Conservation (phyloP, 1,140 invertebrate species). For the Neodiprion virginianus region DNA sequence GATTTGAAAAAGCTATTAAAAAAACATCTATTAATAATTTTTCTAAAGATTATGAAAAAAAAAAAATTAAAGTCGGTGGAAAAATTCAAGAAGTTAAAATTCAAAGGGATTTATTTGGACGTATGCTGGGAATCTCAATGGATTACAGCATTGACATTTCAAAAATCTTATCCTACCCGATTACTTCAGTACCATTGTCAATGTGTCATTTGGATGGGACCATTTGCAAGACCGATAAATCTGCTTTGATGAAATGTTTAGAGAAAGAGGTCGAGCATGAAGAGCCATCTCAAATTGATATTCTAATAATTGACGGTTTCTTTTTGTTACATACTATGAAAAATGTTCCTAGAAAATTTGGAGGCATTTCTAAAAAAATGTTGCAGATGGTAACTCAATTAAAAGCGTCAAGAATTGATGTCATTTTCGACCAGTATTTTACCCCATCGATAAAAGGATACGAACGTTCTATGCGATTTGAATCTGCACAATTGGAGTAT, state of each 20-base stretch:
- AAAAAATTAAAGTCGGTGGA: slow-evolving; percentile 26
- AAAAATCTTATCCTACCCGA: slow-evolving; percentile 34
- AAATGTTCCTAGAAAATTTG: slow-evolving; percentile 34
- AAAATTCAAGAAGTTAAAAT: slow-evolving; percentile 34
- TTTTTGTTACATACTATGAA: slow-evolving; percentile 31
- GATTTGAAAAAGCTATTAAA: slow-evolving; percentile 30
- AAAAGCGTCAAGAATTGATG: slow-evolving; percentile 23
- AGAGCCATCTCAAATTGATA: slow-evolving; percentile 24
- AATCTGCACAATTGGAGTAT: slow-evolving; percentile 14
- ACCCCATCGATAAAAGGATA: slow-evolving; percentile 36
- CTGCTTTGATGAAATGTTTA: slow-evolving; percentile 21
- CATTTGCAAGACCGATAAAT: slow-evolving; percentile 41
- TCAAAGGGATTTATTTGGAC: slow-evolving; percentile 37
- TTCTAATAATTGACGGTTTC: slow-evolving; percentile 34
- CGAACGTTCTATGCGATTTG: slow-evolving; percentile 25
- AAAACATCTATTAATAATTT: slow-evolving; percentile 13
- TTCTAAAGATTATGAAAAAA: slow-evolving; percentile 15
- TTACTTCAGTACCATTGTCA: slow-evolving; percentile 35
- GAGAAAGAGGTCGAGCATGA: slow-evolving; percentile 1
- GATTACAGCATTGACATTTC: slow-evolving; percentile 29
- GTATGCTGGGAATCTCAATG: slow-evolving; percentile 32
- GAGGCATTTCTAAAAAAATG: slow-evolving; percentile 36
- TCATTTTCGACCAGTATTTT: slow-evolving; percentile 37
- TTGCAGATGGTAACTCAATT: slow-evolving; percentile 20
- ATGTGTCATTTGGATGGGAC: slow-evolving; percentile 40